Conservation (phyloP, 2,888 invertebrate species). For the Noctua janthe region DNA sequence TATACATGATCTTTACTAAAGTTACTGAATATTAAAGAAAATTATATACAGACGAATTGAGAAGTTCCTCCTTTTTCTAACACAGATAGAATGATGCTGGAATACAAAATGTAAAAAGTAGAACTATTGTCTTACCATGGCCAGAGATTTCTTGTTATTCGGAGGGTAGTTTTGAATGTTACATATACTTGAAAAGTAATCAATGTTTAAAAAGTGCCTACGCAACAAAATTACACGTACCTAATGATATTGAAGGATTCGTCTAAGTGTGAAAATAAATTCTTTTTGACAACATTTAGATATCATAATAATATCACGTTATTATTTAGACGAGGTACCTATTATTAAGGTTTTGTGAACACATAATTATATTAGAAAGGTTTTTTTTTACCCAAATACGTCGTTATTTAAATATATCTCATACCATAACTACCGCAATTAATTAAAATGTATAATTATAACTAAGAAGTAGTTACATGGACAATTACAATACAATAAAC, state of each 20-base stretch:
- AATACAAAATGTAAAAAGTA: slow-evolving; percentile 43
- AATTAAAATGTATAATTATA: slow-evolving; percentile 42
- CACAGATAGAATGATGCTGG: slow-evolving; percentile 6
- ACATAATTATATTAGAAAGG: slow-evolving; percentile 55
- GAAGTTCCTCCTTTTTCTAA: slow-evolving; percentile 7
- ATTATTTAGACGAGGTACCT: slow-evolving; percentile 39
- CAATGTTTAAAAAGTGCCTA: slow-evolving; percentile 9
- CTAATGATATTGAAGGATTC: slow-evolving; percentile 13
- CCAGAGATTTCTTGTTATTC: slow-evolving; percentile 10
- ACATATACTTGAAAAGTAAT: background rate
- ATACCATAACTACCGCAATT: slow-evolving; percentile 25
- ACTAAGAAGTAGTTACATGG: slow-evolving; percentile 30
- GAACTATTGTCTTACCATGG: slow-evolving; percentile 2
- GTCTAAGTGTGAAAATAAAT: slow-evolving; percentile 8
- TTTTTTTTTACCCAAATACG: slow-evolving; percentile 37
- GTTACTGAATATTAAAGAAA: slow-evolving; percentile 38
- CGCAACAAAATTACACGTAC: slow-evolving; percentile 8
- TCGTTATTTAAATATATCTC: slow-evolving; percentile 32
- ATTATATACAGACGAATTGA: slow-evolving; percentile 27
- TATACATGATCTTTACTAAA: slow-evolving; percentile 62
- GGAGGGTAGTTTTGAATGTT: slow-evolving; percentile 1
- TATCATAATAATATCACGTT: slow-evolving; percentile 24
- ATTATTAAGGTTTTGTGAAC: slow-evolving; percentile 55
- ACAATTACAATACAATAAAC: slow-evolving; percentile 34
- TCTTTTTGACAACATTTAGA: slow-evolving; percentile 21